These are phyloP conservation scores for Semnopithecus entellus DNA, from an alignment of 2,113 vertebrate genomes.

Conservation along the genomic window DNA sequence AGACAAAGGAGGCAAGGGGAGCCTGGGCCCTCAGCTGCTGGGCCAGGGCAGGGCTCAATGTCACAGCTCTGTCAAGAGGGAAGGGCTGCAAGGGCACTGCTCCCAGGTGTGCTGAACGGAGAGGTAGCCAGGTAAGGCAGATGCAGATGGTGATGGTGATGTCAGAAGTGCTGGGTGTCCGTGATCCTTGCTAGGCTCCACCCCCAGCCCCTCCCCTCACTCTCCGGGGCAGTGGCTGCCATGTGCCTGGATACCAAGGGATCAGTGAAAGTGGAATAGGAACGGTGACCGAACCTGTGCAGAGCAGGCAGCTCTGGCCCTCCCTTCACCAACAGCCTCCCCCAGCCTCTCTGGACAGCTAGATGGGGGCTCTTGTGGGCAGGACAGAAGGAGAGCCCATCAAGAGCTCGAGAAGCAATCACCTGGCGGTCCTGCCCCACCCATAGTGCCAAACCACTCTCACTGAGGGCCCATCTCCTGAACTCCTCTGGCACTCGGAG, in stretches of 20 bases:
- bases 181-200: not conserved
- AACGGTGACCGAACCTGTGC: not conserved
- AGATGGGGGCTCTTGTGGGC: not conserved
- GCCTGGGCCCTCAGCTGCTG: not conserved
- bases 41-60: not conserved
- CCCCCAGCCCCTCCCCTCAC: fast-evolving
- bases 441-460: not conserved
- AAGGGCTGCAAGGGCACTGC: not conserved
- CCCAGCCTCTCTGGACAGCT: not conserved
- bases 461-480: not conserved
- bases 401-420: not conserved
- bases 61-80: not conserved
- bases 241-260: no score
- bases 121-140: not conserved
- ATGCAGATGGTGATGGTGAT: not conserved
- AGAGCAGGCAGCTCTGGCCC: not conserved
- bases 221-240: not conserved
- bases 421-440: not conserved
- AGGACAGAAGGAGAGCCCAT: not conserved
- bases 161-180: not conserved
- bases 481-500: not conserved
- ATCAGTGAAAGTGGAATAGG: not conserved
- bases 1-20: not conserved
- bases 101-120: not conserved
- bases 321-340: not conserved